Evolutionary conservation across 1,140 invertebrate genomes (phyloP), one percentile per base, ranked within the genome.

Genomic region (Radopholus similis): DNA sequence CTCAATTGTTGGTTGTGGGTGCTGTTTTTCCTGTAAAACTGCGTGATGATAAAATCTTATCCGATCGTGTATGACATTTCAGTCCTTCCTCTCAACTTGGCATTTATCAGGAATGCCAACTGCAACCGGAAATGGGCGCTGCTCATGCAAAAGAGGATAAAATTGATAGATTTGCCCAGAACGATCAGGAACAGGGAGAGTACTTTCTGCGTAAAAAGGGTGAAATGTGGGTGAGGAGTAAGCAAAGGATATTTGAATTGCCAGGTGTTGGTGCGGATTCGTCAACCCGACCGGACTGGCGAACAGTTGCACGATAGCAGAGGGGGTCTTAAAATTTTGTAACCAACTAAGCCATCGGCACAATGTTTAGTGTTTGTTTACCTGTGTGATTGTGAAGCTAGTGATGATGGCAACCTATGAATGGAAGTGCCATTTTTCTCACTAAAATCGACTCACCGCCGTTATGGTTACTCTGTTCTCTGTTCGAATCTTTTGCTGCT

Each of bases 131-230:
- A 72, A 56, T 28, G 64, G n/a, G 71, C 56, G 60, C 66, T 71
- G 44, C 64, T 74, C 3, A 72, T 23, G 34, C 71, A 72, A 38
- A 72, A 72, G 32, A 72, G 65, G 30, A 74, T 60, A 73, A 72
- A 72, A 47, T 72, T 72, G 11, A 73, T 32, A 6, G 71, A 72
- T 60, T 72, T 72, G 18, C 71, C 71, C 21, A 72, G 15, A 53
- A 47, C 56, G 51, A 72, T 59, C 18, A 72, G 28, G 44, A 71
- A 71, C 30, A 60, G 56, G 18, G 66, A 53, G n/a, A 62, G 18
- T 18, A 64, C 54, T 32, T 49, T 58, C 68, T 71, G n/a, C n/a
- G n/a, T n/a, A n/a, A n/a, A n/a, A n/a, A n/a, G n/a, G n/a, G n/a
- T n/a, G n/a, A n/a, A n/a, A n/a, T n/a, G n/a, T 37, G n/a, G 57